phyloP scores from a whole-genome alignment of 2,797 vertebrate genomes.

The Diplodus puntazzo region DNA sequence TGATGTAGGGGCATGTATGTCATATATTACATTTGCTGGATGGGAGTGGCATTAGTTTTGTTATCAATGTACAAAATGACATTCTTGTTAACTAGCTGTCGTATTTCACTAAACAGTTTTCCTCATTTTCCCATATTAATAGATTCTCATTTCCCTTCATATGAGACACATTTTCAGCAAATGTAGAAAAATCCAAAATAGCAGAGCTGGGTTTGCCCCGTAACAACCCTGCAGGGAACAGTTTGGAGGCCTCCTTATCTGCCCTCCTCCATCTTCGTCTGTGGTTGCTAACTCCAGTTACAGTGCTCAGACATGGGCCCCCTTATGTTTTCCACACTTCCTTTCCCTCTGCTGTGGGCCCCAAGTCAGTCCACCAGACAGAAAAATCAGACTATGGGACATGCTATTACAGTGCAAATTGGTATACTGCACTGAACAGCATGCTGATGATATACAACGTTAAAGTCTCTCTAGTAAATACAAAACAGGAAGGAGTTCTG shows the following conservation, averaged over 20 bases:
- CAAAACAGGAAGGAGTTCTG: conserved; percentile 42
- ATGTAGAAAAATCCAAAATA: conserved; percentile 6
- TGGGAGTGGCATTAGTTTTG: background rate
- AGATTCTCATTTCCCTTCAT: background rate
- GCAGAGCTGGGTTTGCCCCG: conserved; percentile 2
- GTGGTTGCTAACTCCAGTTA: conserved; percentile 64
- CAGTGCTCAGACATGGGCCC: conserved; percentile 55
- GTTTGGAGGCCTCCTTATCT: conserved; percentile 54
- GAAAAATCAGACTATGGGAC: conserved; percentile 67
- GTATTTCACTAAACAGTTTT: background rate
- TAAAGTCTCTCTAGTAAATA: conserved; percentile 34
- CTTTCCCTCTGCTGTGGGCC: conserved; percentile 60
- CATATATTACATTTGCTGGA: too few species aligned
- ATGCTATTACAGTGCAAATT: conserved; percentile 57
- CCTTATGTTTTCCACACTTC: conserved; percentile 74
- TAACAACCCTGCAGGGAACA: conserved; percentile 30
- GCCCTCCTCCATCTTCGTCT: conserved; percentile 60
- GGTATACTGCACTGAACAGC: conserved; percentile 26
- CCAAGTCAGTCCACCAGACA: conserved; percentile 59
- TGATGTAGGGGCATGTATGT: too few species aligned
- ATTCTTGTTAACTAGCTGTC: background rate
- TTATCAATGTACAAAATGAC: background rate
- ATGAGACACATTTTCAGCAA: conserved; percentile 6
- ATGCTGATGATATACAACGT: conserved; percentile 54
- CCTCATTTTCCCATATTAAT: background rate